Evolutionary conservation across 2,888 invertebrate genomes (phyloP), one percentile per base, ranked within the genome.

Genomic region (Habrosyne pyritoides): DNA sequence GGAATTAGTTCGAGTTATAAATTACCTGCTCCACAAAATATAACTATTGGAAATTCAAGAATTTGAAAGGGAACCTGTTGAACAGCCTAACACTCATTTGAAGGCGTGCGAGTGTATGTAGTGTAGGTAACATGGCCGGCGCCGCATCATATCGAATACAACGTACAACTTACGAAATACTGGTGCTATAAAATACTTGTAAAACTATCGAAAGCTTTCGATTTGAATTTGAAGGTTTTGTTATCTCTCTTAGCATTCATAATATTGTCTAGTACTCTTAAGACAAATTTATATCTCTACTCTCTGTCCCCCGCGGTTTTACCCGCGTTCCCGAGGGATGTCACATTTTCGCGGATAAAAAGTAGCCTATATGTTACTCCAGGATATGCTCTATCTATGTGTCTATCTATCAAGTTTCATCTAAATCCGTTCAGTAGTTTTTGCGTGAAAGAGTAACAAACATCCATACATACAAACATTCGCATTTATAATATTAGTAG

Each of bases 41-140:
- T 47, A 24, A 14, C 14, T 42, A 53, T 46, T 8, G 50, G 21
- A 36, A 28, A 46, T 57, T 52, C 50, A 56, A 47, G 50, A 53
- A 53, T 62, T 61, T 51, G 56, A 59, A 65, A 53, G 62, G 64
- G 53, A 69, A 71, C 70, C 59, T 60, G 71, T 67, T 59, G 36
- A 12, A 33, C 51, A 21, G 33, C 30, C 33, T 51, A 30, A 33
- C 33, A 33, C 36, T 33, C 33, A 12, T 36, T 30, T 52, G 54
- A 54, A 57, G 57, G 57, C 48, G 50, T 52, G 28, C 54, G 12
- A 52, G 54, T 52, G 30, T 42, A 42, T 14, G 18, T 42, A 42
- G 42, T 42, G 42, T 42, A 42, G 42, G 42, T 42, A 42, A 42
- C 42, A 18, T 42, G n/a, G 42, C 42, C 24, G 24, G 24, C 24